Percentiles rank a stretch among this genome's conserved stretches.
Evolutionary conservation across 2,797 vertebrate genomes (phyloP).

Genomic region (Sus cebifrons): DNA sequence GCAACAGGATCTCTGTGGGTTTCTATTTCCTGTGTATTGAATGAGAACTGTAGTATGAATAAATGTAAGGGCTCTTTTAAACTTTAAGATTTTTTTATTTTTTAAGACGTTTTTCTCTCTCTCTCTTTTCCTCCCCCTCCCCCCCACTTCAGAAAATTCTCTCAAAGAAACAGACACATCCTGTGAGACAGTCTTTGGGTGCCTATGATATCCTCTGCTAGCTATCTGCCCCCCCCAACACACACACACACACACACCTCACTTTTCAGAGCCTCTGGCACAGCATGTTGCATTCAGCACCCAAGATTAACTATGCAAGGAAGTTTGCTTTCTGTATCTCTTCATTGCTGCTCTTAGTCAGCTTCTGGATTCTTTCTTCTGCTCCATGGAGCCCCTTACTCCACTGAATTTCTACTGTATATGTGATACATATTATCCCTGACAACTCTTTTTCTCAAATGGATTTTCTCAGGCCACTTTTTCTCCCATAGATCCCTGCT

Average conservation of each 20-base stretch:
- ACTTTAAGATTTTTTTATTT: constrained; percentile 5
- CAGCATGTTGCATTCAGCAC: not conserved
- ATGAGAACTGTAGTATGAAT: not conserved
- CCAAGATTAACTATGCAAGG: not conserved
- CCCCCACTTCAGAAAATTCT: not conserved
- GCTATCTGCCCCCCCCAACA: too few species aligned
- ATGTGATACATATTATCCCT: not conserved
- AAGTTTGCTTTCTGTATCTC: not conserved
- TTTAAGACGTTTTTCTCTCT: not conserved
- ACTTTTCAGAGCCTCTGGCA: not conserved
- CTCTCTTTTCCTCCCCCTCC: not conserved
- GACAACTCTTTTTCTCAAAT: not conserved
- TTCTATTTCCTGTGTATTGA: not conserved
- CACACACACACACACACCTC: too few species aligned
- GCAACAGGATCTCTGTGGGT: too few species aligned
- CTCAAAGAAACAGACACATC: not conserved
- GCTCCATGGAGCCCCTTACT: too few species aligned
- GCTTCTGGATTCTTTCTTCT: not conserved
- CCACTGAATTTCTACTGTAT: not conserved
- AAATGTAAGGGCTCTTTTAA: not conserved
- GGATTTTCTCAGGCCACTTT: not conserved
- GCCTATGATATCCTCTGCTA: not conserved
- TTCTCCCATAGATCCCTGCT: not conserved
- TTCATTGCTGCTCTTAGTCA: not conserved
- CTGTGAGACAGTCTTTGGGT: not conserved